Conservation (phyloP, 2,888 invertebrate genomes). For the Trichacis sp. region DNA sequence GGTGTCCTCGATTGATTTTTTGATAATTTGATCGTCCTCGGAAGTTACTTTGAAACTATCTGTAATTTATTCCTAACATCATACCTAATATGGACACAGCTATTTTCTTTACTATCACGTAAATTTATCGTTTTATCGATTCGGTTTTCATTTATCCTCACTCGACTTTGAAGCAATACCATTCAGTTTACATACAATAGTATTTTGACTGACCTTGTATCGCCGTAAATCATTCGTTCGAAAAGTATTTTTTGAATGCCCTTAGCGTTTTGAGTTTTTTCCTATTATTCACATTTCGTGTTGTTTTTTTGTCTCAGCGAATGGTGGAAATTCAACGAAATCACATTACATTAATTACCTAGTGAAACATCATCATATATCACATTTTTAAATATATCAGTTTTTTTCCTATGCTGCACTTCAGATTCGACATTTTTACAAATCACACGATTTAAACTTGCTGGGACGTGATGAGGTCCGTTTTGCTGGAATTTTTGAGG, state of each 20-base stretch:
- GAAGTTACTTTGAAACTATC: background rate
- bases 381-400: background rate
- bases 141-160: background rate
- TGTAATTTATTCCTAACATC: slow-evolving; percentile 7
- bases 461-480: slow-evolving; percentile 63
- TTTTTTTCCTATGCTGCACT: slow-evolving; percentile 1
- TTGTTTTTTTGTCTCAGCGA: slow-evolving; percentile 21
- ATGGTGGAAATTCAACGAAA: slow-evolving; percentile 31
- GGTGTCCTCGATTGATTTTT: too few species aligned
- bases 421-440: background rate
- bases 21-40: background rate
- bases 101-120: slow-evolving; percentile 5
- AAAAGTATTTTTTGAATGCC: too few species aligned
- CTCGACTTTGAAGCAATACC: too few species aligned
- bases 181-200: background rate
- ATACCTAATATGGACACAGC: slow-evolving; percentile 5
- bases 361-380: background rate
- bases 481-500: slow-evolving; percentile 65
- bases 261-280: slow-evolving; percentile 29
- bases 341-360: slow-evolving; percentile 11
- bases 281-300: slow-evolving; percentile 19
- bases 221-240: too few species aligned
- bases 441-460: slow-evolving; percentile 53
- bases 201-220: too few species aligned
- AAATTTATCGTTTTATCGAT: background rate